These are phyloP conservation scores for Orbicella faveolata DNA, from an alignment of 64 coral and sea anemone species.

Conservation along the genomic window DNA sequence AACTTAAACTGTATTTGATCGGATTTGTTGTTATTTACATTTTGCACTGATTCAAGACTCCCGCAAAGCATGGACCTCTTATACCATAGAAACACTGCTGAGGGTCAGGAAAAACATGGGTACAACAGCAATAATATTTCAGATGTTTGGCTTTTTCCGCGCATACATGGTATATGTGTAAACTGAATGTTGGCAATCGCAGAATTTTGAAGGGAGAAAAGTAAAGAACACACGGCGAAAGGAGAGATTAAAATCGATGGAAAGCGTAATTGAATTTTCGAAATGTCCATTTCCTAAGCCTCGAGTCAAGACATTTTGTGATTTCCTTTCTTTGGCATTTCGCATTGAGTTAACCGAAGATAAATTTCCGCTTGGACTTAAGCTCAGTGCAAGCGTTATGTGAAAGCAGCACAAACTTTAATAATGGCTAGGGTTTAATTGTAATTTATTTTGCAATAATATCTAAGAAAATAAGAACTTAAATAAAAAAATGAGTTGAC, in stretches of 20 bases:
- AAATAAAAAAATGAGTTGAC: background rate
- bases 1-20: constrained; percentile 14
- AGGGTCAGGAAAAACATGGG: background rate
- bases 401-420: background rate
- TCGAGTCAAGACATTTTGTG: background rate
- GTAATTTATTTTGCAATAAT: background rate
- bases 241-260: background rate
- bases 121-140: background rate
- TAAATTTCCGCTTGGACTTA: background rate
- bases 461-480: background rate
- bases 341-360: background rate
- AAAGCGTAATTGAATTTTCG: background rate
- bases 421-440: background rate
- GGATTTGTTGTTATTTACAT: constrained; percentile 13
- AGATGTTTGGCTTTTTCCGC: background rate
- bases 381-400: background rate
- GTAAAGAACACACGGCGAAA: background rate
- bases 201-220: background rate
- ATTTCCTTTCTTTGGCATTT: background rate
- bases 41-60: background rate
- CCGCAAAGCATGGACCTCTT: background rate
- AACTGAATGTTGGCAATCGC: background rate
- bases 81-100: no score
- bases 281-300: constrained; percentile 25
- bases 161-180: no score